Base-by-base conservation (phyloP, 2,888 invertebrate genomes). In the Crepidodera aurea region DNA sequence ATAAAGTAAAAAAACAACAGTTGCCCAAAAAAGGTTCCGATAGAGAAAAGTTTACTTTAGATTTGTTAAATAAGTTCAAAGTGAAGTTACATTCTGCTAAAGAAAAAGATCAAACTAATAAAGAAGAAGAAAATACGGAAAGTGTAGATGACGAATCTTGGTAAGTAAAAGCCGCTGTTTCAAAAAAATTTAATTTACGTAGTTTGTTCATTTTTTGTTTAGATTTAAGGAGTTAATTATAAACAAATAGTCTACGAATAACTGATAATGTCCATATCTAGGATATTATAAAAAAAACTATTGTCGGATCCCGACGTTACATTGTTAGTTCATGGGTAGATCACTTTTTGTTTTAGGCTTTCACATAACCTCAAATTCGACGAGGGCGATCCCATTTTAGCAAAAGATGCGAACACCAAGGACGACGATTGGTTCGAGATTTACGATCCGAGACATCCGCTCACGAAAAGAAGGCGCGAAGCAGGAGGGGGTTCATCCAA, bases 381-480 rank as follows among this genome's bases (percentile, higher is more conserved):
- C 65, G 88, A 89, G 5, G 86, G 88, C 65, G 84, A 83, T 0
- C 87, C 88, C 0, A 88, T 92, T 1, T 77, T 95, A 25, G 95
- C 95, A 0, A 94, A 93, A 74, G 97, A 98, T 82, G 97, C 97
- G 0, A 98, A 94, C 55, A 91, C 92, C 0, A 94, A 94, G 77
- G 88, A 90, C 46, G 93, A 94, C 70, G 98, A 98, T 73, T 95
- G 98, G 93, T 99, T 96, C 78, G 96, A 97, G 77, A 94, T 97
- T 22, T 92, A 91, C 75, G 98, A 99, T 82, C 98, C 99, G 0
- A 84, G 98, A 67, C 98, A 98, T 84, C 93, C 96, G 0, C 81
- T 99, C 2, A 98, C 95, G 73, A 94, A 96, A 82, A 84, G 98
- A 51, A 88, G 96, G 77, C 85, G 98, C 55, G 95, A 98, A 42